Evolutionary conservation across 2,888 invertebrate species (phyloP).

Genomic region (Leptinotarsa juncta): DNA sequence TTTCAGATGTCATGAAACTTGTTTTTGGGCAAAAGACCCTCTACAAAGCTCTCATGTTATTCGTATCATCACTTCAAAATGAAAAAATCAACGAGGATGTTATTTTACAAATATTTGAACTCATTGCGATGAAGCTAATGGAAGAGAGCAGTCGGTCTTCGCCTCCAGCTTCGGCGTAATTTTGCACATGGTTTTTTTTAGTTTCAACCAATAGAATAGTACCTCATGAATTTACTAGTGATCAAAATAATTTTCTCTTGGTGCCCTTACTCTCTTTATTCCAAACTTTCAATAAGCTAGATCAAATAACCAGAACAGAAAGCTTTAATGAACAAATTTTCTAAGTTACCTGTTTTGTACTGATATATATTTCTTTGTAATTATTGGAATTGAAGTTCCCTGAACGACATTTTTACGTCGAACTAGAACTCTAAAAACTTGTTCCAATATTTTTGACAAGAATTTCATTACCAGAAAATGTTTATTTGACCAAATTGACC

Average conservation of each 20-base stretch:
- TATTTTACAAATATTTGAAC: conserved; percentile 66
- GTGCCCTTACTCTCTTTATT: not conserved
- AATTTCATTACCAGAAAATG: too few relatives aligned
- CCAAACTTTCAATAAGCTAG: too few relatives aligned
- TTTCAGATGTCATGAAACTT: conserved; percentile 58
- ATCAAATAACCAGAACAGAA: not conserved
- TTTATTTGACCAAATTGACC: too few relatives aligned
- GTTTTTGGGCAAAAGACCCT: conserved; percentile 63
- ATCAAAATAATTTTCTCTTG: not conserved
- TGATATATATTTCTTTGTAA: not conserved
- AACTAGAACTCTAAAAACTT: too few relatives aligned
- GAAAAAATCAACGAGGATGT: conserved; percentile 67
- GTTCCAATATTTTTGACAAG: too few relatives aligned
- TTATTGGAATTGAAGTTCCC: too few relatives aligned
- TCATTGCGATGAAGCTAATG: conserved; percentile 57
- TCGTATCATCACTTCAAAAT: conserved; percentile 65
- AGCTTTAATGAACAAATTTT: not conserved
- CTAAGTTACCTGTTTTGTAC: not conserved
- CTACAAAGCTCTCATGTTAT: conserved; percentile 59
- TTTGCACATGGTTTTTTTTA: not conserved
- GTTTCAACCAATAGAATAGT: not conserved
- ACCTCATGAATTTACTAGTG: not conserved
- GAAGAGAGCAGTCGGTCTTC: conserved; percentile 53
- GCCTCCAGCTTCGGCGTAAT: conserved; percentile 53
- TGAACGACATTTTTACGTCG: too few relatives aligned